These are phyloP conservation scores for Xestia rhomboidea DNA, from an alignment of 2,888 invertebrate species.

Conservation along the genomic window DNA sequence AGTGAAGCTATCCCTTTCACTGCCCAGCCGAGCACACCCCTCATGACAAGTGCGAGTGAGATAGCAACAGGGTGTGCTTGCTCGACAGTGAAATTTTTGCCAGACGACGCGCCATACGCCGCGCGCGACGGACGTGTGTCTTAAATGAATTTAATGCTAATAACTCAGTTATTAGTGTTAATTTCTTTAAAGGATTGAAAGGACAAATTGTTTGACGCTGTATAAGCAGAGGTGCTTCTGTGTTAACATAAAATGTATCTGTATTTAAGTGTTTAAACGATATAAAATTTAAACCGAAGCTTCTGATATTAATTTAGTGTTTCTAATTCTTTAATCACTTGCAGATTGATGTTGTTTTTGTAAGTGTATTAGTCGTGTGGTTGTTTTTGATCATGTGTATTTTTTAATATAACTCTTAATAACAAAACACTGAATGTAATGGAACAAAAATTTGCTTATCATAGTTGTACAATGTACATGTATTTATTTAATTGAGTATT, in stretches of 20 bases:
- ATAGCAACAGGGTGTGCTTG: constrained; percentile 70
- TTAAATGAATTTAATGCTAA: constrained; percentile 57
- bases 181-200: constrained; percentile 49
- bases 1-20: constrained; percentile 79
- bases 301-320: constrained; percentile 39
- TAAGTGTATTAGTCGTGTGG: constrained; percentile 24
- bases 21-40: constrained; percentile 77
- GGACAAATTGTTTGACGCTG: constrained; percentile 46
- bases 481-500: constrained; percentile 31
- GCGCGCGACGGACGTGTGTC: constrained; percentile 68
- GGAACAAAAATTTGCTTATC: constrained; percentile 37
- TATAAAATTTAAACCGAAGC: constrained; percentile 60
- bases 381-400: constrained; percentile 36
- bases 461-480: constrained; percentile 25
- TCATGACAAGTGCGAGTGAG: constrained; percentile 73
- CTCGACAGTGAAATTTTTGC: constrained; percentile 73
- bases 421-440: constrained; percentile 28
- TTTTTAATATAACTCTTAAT: constrained; percentile 27
- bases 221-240: constrained; percentile 69
- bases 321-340: constrained; percentile 37
- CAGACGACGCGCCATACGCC: constrained; percentile 63
- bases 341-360: constrained; percentile 45
- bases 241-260: constrained; percentile 64
- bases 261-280: constrained; percentile 65
- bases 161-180: constrained; percentile 62